These are phyloP conservation scores for Protomyctophum bolini DNA, from an alignment of 2,113 vertebrate species.

Conservation along the genomic window DNA sequence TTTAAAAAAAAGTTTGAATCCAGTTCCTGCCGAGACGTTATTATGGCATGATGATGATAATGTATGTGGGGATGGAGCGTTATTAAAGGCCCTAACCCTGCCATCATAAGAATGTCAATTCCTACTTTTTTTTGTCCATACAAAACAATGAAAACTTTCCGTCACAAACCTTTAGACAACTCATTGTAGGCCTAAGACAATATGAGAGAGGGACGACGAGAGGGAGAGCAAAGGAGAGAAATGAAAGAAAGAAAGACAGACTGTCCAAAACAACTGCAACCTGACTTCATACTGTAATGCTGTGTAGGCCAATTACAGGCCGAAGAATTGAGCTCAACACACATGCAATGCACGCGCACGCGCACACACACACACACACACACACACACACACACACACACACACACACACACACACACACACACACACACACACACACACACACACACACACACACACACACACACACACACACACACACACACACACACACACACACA, in stretches of 20 bases:
- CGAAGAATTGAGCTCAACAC: slow-evolving; percentile 14
- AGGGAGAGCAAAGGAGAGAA: no score
- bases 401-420: slow-evolving; percentile 16
- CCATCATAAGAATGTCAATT: no score
- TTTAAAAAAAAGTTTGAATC: slow-evolving; percentile 3
- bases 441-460: background rate
- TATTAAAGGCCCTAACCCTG: no score
- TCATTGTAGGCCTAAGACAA: background rate
- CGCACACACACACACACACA: background rate
- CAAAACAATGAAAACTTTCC: slow-evolving; percentile 5
- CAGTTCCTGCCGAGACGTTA: no score
- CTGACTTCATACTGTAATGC: slow-evolving; percentile 19
- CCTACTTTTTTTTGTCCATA: background rate
- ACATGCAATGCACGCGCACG: slow-evolving; percentile 31
- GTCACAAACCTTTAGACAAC: background rate
- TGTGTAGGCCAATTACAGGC: slow-evolving; percentile 41
- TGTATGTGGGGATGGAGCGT: no score
- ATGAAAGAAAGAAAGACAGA: background rate
- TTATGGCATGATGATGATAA: no score
- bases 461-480: background rate
- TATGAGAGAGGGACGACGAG: no score
- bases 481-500: slow-evolving; percentile 3
- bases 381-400: background rate
- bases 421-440: slow-evolving; percentile 1
- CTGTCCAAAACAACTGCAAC: slow-evolving; percentile 45